Evolutionary conservation across 2,888 invertebrate genomes (phyloP).

Genomic region (Cremastinae sp.): DNA sequence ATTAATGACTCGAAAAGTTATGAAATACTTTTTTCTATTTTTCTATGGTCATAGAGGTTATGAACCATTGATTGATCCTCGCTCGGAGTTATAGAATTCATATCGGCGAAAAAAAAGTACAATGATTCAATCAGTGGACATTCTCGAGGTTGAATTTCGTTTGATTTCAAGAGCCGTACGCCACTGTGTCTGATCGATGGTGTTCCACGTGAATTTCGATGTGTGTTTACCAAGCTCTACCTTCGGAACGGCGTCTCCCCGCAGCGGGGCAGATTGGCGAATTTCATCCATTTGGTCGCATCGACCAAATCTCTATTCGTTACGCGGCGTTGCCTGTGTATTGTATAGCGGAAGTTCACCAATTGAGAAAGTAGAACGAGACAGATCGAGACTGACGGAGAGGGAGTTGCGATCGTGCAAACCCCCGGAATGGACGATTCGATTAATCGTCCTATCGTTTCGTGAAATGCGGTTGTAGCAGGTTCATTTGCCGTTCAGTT

Average conservation of each 20-base stretch:
- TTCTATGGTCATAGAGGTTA: too few relatives aligned
- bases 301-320: conserved; percentile 41
- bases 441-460: conserved; percentile 72
- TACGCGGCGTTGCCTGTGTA: conserved; percentile 36
- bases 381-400: conserved; percentile 11
- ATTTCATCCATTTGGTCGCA: conserved; percentile 39
- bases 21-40: too few relatives aligned
- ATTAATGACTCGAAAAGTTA: too few relatives aligned
- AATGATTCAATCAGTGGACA: neutral
- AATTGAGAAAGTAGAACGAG: conserved; percentile 29
- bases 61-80: neutral
- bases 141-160: neutral
- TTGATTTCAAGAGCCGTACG: conserved; percentile 1
- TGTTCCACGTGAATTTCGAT: conserved; percentile 21
- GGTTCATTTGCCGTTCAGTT: conserved; percentile 61
- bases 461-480: conserved; percentile 63
- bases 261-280: conserved; percentile 48
- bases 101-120: neutral
- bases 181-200: neutral
- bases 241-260: conserved; percentile 39
- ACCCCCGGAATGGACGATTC: conserved; percentile 67
- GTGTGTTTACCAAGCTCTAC: conserved; percentile 48
- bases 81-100: neutral
- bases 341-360: conserved; percentile 33
- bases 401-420: conserved; percentile 36